Evolutionary conservation across 2,797 vertebrate species (phyloP), one percentile per base, ranked within the genome.

Genomic region (Galago senegalensis): DNA sequence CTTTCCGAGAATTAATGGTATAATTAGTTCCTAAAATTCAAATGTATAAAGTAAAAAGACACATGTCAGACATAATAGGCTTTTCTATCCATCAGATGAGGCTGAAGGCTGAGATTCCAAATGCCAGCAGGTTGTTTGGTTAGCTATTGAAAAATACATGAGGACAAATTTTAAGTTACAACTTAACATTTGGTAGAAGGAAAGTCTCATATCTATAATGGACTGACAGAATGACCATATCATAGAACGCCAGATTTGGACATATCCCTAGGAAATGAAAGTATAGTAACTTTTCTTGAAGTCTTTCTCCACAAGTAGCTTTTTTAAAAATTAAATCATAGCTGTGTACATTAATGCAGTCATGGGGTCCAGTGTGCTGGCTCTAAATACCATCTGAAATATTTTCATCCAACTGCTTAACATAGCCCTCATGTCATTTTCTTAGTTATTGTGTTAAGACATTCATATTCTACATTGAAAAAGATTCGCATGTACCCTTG

Each of bases 21-120:
- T 63, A 76, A 70, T 43, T 87, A 58, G 37, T 72, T 90, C 20
- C 91, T 60, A 91, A 87, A 34, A 56, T 69, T 79, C 46, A 86
- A 83, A 89, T 70, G 31, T 49, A 2, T 46, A 77, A 67, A 70
- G 60, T 61, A 87, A 88, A 63, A 75, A 3, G 53, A 53, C 21
- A 4, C 49, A 43, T 77, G 76, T 89, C 43, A 82, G 31, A 75
- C 27, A 85, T 34, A 80, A 72, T 29, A 63, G 14, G 13, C 10
- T 89, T 94, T 90, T 9, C 16, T 69, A 56, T 27, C 4, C 27
- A 86, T 83, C 20, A 49, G 31, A 73, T 29, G 49, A 87, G 7
- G 34, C 6, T 21, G 65, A 40, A 46, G 31, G 25, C 14, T 17
- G 69, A 95, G 40, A 63, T 69, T 88, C 3, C 11, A 91, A 73